phyloP scores from a whole-genome alignment of 2,888 invertebrate species.

The Lamellibrachia columna region DNA sequence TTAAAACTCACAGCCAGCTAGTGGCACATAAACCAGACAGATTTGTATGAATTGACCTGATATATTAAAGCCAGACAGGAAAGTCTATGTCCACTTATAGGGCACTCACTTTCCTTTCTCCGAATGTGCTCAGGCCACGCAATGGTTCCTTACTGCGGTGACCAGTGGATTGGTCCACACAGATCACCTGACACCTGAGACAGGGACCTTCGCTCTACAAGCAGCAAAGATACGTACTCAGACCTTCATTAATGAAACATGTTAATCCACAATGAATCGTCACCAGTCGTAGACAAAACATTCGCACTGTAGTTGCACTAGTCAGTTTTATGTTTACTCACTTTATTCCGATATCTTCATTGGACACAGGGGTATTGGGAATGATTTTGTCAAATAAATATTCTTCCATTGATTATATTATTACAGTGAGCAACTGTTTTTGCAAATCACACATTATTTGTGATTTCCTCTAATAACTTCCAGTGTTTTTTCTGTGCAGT shows the following conservation, averaged over 20 bases:
- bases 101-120: not conserved
- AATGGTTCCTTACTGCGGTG: constrained; percentile 68
- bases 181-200: constrained; percentile 96
- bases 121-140: constrained; percentile 20
- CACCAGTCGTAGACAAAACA: not conserved
- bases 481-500: not conserved
- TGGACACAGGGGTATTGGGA: too few species aligned
- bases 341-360: too few species aligned
- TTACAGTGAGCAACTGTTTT: not conserved
- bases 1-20: too few species aligned
- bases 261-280: not conserved
- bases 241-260: not conserved
- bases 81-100: too few species aligned
- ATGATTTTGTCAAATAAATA: not conserved
- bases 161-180: constrained; percentile 88
- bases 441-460: not conserved
- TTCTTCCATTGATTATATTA: not conserved
- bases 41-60: too few species aligned
- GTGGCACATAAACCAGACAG: too few species aligned
- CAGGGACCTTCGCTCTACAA: constrained; percentile 72
- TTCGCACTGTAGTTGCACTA: too few species aligned
- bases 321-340: too few species aligned
- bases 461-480: not conserved
- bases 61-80: too few species aligned
- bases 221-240: too few species aligned